These are phyloP conservation scores for Drosophila prostipennis DNA, from an alignment of 2,888 invertebrate species.

Conservation along the genomic window DNA sequence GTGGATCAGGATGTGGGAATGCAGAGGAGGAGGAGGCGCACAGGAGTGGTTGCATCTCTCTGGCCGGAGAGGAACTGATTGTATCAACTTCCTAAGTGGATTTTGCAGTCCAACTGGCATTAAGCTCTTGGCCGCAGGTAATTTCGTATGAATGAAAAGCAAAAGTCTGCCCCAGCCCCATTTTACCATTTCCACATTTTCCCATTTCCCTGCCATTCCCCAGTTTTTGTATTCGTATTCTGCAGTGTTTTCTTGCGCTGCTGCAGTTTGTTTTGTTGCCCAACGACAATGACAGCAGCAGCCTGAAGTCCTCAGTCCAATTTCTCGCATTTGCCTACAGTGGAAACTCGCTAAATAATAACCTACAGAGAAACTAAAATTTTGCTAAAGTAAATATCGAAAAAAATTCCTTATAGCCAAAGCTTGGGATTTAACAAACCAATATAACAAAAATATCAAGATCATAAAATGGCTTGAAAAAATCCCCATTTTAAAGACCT, in stretches of 20 bases:
- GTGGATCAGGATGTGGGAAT: conserved; percentile 8
- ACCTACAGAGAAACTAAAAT: not conserved
- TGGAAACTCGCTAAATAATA: not conserved
- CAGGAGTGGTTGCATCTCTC: conserved; percentile 36
- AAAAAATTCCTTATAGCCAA: too few relatives aligned
- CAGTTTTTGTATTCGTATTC: conserved; percentile 37
- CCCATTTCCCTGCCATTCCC: not conserved
- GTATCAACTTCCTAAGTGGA: conserved; percentile 80
- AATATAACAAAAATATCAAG: too few relatives aligned
- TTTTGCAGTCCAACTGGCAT: conserved; percentile 80
- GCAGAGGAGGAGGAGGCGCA: not conserved
- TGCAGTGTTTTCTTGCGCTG: conserved; percentile 47
- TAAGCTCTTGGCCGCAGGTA: conserved; percentile 80
- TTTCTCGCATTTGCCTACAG: conserved; percentile 22
- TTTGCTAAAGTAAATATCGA: not conserved
- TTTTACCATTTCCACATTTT: not conserved
- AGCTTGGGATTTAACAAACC: too few relatives aligned
- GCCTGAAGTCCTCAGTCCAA: conserved; percentile 10
- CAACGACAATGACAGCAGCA: conserved; percentile 36
- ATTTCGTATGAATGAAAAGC: conserved; percentile 80
- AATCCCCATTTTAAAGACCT: too few relatives aligned
- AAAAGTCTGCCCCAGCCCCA: conserved; percentile 56
- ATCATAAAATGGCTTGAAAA: too few relatives aligned
- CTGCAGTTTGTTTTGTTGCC: conserved; percentile 46
- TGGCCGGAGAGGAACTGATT: conserved; percentile 70